phyloP scores from a whole-genome alignment of 1,140 invertebrate species.

The Diprion similis region DNA sequence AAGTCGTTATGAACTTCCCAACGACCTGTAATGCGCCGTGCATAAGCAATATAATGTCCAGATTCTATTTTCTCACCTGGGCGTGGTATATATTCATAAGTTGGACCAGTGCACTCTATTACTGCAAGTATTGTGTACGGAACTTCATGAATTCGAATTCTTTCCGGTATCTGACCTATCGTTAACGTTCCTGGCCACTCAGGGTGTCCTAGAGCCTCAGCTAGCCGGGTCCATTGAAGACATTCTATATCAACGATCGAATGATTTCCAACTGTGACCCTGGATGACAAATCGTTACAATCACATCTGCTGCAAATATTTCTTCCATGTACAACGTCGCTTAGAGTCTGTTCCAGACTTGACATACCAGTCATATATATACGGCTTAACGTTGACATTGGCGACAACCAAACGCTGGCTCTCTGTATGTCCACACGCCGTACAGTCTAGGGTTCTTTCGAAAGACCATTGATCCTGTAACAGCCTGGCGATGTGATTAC shows the following conservation, averaged over 20 bases:
- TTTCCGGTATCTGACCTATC: slow-evolving; percentile 15
- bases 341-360: no score
- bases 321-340: no score
- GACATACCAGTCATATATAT: no score
- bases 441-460: no score
- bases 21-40: slow-evolving; percentile 6
- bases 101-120: slow-evolving; percentile 11
- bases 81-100: background rate
- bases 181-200: slow-evolving; percentile 19
- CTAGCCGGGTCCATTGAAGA: slow-evolving; percentile 11
- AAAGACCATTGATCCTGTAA: no score
- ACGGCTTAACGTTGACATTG: no score
- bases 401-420: no score
- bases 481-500: no score
- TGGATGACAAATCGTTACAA: no score
- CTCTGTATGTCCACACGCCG: no score
- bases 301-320: no score
- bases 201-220: background rate
- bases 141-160: background rate
- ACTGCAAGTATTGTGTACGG: slow-evolving; percentile 9
- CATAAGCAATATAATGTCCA: slow-evolving; percentile 18
- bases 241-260: slow-evolving; percentile 18
- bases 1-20: slow-evolving; percentile 20
- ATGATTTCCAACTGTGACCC: background rate
- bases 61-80: no score